phyloP scores from a whole-genome alignment of 2,797 vertebrate genomes.

The Danio jaintianensis region DNA sequence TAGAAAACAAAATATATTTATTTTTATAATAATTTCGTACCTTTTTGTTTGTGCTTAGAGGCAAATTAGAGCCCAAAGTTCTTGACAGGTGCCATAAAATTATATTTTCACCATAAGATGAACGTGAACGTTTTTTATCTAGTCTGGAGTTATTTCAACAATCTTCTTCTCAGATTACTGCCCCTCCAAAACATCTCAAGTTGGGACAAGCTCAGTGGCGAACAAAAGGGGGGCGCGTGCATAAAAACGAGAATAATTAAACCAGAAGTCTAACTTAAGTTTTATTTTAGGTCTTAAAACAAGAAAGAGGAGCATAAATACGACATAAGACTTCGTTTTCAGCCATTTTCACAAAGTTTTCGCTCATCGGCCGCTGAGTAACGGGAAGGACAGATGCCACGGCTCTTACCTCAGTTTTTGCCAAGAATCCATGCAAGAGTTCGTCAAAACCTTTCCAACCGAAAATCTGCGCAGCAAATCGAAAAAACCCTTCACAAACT shows the following conservation, averaged over 20 bases:
- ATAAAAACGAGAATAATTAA: background rate
- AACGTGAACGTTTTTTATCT: background rate
- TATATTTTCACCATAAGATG: background rate
- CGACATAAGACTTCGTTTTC: background rate
- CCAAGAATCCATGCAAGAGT: background rate
- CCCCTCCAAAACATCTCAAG: slow-evolving; percentile 48
- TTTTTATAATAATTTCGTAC: no score
- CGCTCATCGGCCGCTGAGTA: slow-evolving; percentile 11
- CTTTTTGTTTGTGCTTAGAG: background rate
- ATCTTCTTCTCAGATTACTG: slow-evolving; percentile 46
- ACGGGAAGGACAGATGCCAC: slow-evolving; percentile 25
- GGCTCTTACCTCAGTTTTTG: slow-evolving; percentile 21
- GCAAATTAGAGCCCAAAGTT: background rate
- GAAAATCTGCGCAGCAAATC: background rate
- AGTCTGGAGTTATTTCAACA: background rate
- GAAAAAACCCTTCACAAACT: background rate
- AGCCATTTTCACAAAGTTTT: slow-evolving; percentile 17
- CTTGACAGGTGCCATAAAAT: background rate
- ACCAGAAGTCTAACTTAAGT: background rate
- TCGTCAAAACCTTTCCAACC: background rate
- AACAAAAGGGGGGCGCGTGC: slow-evolving; percentile 48
- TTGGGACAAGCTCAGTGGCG: slow-evolving; percentile 47
- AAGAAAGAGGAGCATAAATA: background rate
- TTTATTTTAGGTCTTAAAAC: background rate
- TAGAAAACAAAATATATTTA: background rate